Evolutionary conservation across 2,888 invertebrate genomes (phyloP).

Genomic region (Disparrhopalites patrizii): DNA sequence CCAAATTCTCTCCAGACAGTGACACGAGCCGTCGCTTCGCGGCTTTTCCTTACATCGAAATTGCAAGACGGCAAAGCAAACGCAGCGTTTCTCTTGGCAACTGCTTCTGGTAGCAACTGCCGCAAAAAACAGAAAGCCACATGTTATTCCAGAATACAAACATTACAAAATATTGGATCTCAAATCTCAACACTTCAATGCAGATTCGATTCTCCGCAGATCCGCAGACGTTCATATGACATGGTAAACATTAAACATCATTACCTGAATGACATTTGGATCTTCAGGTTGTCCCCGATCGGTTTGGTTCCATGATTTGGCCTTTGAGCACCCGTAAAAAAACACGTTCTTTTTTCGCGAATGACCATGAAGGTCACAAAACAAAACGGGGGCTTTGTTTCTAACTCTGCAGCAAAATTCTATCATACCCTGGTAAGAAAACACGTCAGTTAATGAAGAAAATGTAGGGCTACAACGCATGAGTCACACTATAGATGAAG

Average conservation of each 20-base stretch:
- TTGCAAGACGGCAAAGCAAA: slow-evolving; percentile 70
- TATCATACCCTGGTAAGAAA: slow-evolving; percentile 28
- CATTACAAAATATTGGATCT: too few relatives aligned
- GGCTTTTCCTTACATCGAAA: slow-evolving; percentile 69
- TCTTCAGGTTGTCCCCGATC: slow-evolving; percentile 40
- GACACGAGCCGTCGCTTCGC: slow-evolving; percentile 79
- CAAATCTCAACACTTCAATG: too few relatives aligned
- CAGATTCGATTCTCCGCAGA: too few relatives aligned
- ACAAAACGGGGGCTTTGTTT: slow-evolving; percentile 55
- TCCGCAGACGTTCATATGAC: too few relatives aligned
- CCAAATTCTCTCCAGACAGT: slow-evolving; percentile 81
- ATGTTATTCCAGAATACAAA: too few relatives aligned
- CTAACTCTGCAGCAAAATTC: slow-evolving; percentile 39
- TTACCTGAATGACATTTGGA: slow-evolving; percentile 35
- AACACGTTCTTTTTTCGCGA: slow-evolving; percentile 93
- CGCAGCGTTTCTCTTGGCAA: slow-evolving; percentile 66
- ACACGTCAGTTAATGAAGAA: not conserved
- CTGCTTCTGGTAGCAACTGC: slow-evolving; percentile 67
- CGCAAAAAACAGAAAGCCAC: too few relatives aligned
- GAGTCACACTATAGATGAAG: not conserved
- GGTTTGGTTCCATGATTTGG: slow-evolving; percentile 39
- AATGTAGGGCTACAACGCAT: not conserved
- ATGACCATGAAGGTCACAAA: slow-evolving; percentile 91
- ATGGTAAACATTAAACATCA: too few relatives aligned
- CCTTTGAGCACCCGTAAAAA: slow-evolving; percentile 75